Percentiles rank a stretch among this genome's conserved stretches.
phyloP scores from a whole-genome alignment of 2,888 invertebrate species.

The Nematopogon swammerdamellus region DNA sequence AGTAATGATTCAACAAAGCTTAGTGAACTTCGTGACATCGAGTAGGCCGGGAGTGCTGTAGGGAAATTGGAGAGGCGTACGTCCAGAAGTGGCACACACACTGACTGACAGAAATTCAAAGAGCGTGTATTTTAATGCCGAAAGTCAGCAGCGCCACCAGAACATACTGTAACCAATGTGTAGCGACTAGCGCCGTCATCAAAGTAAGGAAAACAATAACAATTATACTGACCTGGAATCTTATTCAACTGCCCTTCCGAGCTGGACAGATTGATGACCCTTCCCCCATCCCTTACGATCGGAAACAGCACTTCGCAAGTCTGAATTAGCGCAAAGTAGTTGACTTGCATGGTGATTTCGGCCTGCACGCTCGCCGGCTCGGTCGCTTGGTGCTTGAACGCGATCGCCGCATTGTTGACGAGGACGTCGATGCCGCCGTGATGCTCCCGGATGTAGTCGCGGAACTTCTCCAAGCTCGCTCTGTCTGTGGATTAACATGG shows the following conservation, averaged over 20 bases:
- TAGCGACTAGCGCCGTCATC: too few species aligned
- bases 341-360: slow-evolving; percentile 63
- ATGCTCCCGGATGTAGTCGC: slow-evolving; percentile 54
- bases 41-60: too few species aligned
- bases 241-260: slow-evolving; percentile 56
- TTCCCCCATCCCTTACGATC: slow-evolving; percentile 61
- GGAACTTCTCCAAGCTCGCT: slow-evolving; percentile 56
- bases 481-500: too few species aligned
- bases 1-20: too few species aligned
- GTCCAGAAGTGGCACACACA: too few species aligned
- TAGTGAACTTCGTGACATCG: too few species aligned
- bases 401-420: slow-evolving; percentile 75
- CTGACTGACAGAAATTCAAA: too few species aligned
- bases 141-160: too few species aligned
- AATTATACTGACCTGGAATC: slow-evolving; percentile 48
- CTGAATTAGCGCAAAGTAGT: slow-evolving; percentile 64
- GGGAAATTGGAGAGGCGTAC: too few species aligned
- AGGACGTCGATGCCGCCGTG: slow-evolving; percentile 70
- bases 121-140: too few species aligned
- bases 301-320: slow-evolving; percentile 71
- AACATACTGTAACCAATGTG: too few species aligned
- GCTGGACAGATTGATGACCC: slow-evolving; percentile 74
- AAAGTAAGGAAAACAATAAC: too few species aligned
- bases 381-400: slow-evolving; percentile 56
- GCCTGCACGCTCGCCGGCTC: slow-evolving; percentile 68